A percentile compares a stretch with the other conserved stretches of the same genome.
Evolutionary conservation across 2,888 invertebrate genomes (phyloP).

Genomic region (Neria commutata): DNA sequence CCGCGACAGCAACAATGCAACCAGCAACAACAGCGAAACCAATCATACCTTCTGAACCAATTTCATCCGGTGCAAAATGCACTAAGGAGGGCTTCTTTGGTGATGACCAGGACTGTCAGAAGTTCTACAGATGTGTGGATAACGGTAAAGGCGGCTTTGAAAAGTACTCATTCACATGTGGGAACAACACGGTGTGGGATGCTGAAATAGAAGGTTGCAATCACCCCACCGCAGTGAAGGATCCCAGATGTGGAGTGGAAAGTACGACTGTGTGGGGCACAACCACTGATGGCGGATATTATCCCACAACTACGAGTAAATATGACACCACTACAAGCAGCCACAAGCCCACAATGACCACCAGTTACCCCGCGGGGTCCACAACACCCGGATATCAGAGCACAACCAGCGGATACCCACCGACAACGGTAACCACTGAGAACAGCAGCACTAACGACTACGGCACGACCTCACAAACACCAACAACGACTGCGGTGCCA

Average conservation of each 20-base stretch:
- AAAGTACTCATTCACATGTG: slow-evolving; percentile 69
- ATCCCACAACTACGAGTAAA: slow-evolving; percentile 12
- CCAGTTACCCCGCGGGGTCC: no score
- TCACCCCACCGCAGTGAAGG: slow-evolving; percentile 38
- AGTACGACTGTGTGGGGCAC: slow-evolving; percentile 19
- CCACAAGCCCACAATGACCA: slow-evolving; percentile 12
- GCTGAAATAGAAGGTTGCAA: slow-evolving; percentile 53
- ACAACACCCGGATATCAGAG: slow-evolving; percentile 8
- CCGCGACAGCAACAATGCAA: slow-evolving; percentile 29
- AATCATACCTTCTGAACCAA: slow-evolving; percentile 31
- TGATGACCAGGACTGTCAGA: slow-evolving; percentile 64
- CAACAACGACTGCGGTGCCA: slow-evolving; percentile 42
- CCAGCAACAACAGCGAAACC: slow-evolving; percentile 28
- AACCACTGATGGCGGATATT: slow-evolving; percentile 8
- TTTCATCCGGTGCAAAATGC: slow-evolving; percentile 49
- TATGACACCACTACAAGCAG: slow-evolving; percentile 5
- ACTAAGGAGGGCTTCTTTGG: slow-evolving; percentile 58
- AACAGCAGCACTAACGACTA: slow-evolving; percentile 26
- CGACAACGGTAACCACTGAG: slow-evolving; percentile 23
- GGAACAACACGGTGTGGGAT: slow-evolving; percentile 69
- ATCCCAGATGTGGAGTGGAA: slow-evolving; percentile 37
- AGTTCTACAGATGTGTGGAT: slow-evolving; percentile 71
- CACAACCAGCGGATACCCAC: slow-evolving; percentile 16
- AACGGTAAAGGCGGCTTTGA: slow-evolving; percentile 66
- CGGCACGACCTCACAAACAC: slow-evolving; percentile 40